Base-by-base conservation (phyloP, 2,113 vertebrate genomes). In the Anoura caudifer region DNA sequence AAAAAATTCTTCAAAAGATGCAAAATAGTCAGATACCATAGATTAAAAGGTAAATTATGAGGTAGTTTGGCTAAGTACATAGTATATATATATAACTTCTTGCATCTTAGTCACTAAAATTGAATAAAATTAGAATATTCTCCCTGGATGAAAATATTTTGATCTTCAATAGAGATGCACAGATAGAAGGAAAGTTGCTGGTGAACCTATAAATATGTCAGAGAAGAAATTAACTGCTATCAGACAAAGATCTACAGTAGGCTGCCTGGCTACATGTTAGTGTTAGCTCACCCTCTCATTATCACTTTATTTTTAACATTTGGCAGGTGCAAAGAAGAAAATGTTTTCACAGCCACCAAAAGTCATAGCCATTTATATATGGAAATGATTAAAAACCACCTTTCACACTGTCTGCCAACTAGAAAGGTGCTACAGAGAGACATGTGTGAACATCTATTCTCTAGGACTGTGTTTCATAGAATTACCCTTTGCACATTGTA, bases 211-310 rank as follows among this genome's bases (percentile, higher is more conserved):
- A 67, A 93, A 52, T 26, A 36, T 31, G 28, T 77, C 31, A 91
- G 59, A 82, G 41, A 47, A 33, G 5, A 80, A 90, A 80, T 33
- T 43, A 70, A 20, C 4, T 52, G 31, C 22, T 59, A 4, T 20
- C 12, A 85, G 41, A 59, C 15, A 28, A 72, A 63, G 10, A 54
- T 22, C 28, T 45, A 87, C 3, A 50, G 8, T 31, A 7, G 20
- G 6, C 31, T 41, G 5, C 5, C 16, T 13, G 70, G 2, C 4
- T 70, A 7, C 0, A 2, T 13, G 1, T 38, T 7, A 41, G 14
- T 2, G 0, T 43, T 59, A 33, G 47, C 11, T 26, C 8, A 72
- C 11, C 1, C 1, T 82, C 1, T 52, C n/a, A 47, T 59, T 38
- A 3, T 22, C 13, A 33, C 31, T 56, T 4, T 59, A 54, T 4